Conservation (phyloP, 2,797 vertebrate genomes). For the Pangasius macronema region DNA sequence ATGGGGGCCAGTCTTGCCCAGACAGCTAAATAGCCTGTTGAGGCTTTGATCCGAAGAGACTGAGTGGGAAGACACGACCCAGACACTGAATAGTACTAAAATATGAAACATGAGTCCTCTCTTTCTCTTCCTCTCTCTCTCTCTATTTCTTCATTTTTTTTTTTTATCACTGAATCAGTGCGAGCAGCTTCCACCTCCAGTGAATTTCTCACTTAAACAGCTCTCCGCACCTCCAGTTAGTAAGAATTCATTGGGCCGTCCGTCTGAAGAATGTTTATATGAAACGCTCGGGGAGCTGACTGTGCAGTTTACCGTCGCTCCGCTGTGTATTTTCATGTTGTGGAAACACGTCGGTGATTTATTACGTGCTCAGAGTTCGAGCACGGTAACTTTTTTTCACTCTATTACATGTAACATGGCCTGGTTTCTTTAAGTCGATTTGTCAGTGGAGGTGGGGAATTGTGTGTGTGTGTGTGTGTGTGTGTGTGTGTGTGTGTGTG, state of each 20-base stretch:
- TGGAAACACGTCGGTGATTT: slow-evolving; percentile 24
- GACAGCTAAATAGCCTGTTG: slow-evolving; percentile 55
- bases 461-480: slow-evolving; percentile 13
- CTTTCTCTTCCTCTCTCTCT: not conserved
- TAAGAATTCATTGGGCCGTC: slow-evolving; percentile 34
- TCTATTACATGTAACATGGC: slow-evolving; percentile 29
- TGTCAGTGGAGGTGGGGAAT: not conserved
- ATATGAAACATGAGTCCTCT: slow-evolving; percentile 31
- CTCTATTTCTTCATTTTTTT: slow-evolving; percentile 1
- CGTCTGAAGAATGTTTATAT: slow-evolving; percentile 37
- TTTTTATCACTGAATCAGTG: slow-evolving; percentile 12
- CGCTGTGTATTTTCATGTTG: slow-evolving; percentile 20
- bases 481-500: slow-evolving; percentile 13
- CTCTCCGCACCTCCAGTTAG: slow-evolving; percentile 23
- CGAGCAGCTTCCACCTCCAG: not conserved
- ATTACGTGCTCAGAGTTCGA: slow-evolving; percentile 31
- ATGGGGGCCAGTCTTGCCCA: slow-evolving; percentile 56
- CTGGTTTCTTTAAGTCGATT: slow-evolving; percentile 14
- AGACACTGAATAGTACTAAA: slow-evolving; percentile 37
- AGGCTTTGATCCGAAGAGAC: slow-evolving; percentile 65
- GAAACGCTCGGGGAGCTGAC: slow-evolving; percentile 40
- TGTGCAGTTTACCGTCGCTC: slow-evolving; percentile 40
- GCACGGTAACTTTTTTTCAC: slow-evolving; percentile 5
- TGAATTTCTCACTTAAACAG: not conserved
- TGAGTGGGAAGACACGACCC: slow-evolving; percentile 56